A percentile compares a stretch with the other conserved stretches of the same genome.
Conservation (phyloP, 2,888 invertebrate species). For the Prionchulus punctatus region DNA sequence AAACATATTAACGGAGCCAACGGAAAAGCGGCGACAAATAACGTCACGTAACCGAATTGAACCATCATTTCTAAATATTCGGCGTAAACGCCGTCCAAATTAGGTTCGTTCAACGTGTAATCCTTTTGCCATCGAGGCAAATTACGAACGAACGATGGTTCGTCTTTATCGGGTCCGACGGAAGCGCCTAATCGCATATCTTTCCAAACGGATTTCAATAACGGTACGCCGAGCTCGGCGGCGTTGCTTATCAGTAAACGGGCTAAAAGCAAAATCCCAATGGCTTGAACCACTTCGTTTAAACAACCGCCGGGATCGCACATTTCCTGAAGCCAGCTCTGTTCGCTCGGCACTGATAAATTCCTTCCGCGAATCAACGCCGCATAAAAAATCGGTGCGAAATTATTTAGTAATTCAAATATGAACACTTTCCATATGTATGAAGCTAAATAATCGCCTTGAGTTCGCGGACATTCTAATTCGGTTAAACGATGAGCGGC, state of each 20-base stretch:
- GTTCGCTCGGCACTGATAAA: not conserved
- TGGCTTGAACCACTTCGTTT: conserved; percentile 1
- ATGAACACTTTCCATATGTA: conserved; percentile 73
- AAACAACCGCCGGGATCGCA: conserved; percentile 1
- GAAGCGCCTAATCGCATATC: not conserved
- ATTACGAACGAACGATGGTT: not conserved
- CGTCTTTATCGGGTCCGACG: not conserved
- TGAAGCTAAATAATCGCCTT: conserved; percentile 82
- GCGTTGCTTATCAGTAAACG: not conserved
- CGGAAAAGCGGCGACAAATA: conserved; percentile 56
- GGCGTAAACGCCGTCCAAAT: not conserved
- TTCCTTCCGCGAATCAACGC: conserved; percentile 54
- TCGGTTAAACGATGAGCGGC: conserved; percentile 12
- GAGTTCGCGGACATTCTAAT: conserved; percentile 49
- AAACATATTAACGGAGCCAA: conserved; percentile 57
- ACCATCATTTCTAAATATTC: conserved; percentile 53
- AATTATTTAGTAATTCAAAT: conserved; percentile 84
- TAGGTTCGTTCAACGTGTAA: not conserved
- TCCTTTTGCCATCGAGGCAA: conserved; percentile 1
- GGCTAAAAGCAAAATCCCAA: not conserved
- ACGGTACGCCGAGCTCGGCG: conserved; percentile 2
- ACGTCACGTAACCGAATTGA: conserved; percentile 89
- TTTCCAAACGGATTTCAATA: not conserved
- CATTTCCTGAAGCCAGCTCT: not conserved
- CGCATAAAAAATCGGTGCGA: conserved; percentile 88